phyloP scores from a whole-genome alignment of 2,113 vertebrate genomes.

The Antidorcas marsupialis region DNA sequence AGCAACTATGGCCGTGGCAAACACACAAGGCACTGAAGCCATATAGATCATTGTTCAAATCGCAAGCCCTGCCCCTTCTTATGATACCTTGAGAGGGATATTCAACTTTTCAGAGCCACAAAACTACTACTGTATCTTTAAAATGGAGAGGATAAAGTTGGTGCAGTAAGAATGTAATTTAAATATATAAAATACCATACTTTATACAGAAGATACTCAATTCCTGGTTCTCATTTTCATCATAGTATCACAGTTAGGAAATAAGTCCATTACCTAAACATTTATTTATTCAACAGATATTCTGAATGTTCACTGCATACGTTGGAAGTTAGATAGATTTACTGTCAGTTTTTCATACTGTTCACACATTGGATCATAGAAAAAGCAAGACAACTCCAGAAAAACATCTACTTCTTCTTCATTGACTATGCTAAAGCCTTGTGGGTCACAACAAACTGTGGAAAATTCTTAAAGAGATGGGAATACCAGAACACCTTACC shows the following conservation, averaged over 20 bases:
- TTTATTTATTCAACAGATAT: neutral
- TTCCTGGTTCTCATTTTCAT: neutral
- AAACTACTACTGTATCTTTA: neutral
- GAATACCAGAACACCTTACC: neutral
- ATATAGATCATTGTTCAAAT: neutral
- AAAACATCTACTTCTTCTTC: neutral
- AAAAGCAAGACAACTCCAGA: neutral
- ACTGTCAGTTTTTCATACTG: neutral
- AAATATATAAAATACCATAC: neutral
- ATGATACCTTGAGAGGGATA: neutral
- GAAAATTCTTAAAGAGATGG: neutral
- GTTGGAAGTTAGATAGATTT: neutral
- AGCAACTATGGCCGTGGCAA: rapidly evolving
- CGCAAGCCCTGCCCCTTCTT: neutral
- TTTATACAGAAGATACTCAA: neutral
- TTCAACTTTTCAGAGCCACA: neutral
- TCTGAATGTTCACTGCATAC: neutral
- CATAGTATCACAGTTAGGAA: neutral
- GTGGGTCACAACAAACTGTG: neutral
- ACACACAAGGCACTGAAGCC: neutral
- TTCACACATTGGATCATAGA: neutral
- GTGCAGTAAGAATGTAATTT: neutral
- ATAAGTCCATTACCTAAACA: neutral
- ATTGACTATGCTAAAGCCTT: neutral
- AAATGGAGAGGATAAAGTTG: neutral